Evolutionary conservation across 2,888 invertebrate genomes (phyloP).

Genomic region (Drosophila sordidapex): DNA sequence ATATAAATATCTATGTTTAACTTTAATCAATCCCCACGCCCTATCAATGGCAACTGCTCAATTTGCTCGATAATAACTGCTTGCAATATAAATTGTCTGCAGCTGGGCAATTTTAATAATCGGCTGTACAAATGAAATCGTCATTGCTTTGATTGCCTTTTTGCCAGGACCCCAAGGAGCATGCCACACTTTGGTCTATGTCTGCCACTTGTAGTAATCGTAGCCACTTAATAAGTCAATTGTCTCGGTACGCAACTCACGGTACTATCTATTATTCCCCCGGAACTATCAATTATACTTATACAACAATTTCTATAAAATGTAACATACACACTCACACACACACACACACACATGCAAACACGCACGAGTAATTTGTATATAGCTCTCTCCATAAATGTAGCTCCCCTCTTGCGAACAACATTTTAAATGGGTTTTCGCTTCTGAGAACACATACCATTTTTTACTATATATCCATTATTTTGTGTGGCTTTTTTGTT

Average conservation of each 20-base stretch:
- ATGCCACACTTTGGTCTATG: slow-evolving; percentile 42
- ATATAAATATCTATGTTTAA: slow-evolving; percentile 3
- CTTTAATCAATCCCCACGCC: slow-evolving; percentile 3
- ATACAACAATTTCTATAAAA: slow-evolving; percentile 10
- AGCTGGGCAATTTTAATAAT: slow-evolving; percentile 33
- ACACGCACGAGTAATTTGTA: slow-evolving; percentile 41
- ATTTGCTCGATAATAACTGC: slow-evolving; percentile 20
- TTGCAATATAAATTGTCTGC: slow-evolving; percentile 25
- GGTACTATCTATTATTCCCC: slow-evolving; percentile 8
- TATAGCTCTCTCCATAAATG: slow-evolving; percentile 34
- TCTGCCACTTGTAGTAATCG: slow-evolving; percentile 26
- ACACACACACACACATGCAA: slow-evolving; percentile 11
- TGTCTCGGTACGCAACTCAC: slow-evolving; percentile 23
- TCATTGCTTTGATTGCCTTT: slow-evolving; percentile 39
- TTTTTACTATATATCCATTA: background rate
- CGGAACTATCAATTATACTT: background rate
- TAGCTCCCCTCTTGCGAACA: slow-evolving; percentile 9
- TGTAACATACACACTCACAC: slow-evolving; percentile 9
- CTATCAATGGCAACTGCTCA: background rate
- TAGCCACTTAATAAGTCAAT: slow-evolving; percentile 36
- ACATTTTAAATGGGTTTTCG: background rate
- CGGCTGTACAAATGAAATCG: slow-evolving; percentile 9
- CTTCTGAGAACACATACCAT: background rate
- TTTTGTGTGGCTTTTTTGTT: background rate
- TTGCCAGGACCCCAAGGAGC: slow-evolving; percentile 30